Conservation (phyloP, 2,113 vertebrate genomes). For the Daphoenositta chrysoptera region DNA sequence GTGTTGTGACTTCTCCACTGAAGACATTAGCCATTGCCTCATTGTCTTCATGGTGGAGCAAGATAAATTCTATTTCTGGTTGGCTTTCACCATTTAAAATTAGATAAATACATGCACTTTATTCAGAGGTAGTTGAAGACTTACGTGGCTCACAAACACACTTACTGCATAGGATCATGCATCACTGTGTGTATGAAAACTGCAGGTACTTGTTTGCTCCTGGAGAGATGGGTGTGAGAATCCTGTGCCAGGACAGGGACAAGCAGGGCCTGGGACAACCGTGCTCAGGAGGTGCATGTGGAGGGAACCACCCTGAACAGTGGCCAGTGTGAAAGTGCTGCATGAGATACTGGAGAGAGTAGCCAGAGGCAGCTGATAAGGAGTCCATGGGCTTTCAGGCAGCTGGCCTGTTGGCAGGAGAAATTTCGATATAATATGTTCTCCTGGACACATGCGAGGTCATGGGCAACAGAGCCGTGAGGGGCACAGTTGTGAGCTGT, state of each 20-base stretch:
- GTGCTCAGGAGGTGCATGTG: rapidly evolving
- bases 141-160: background rate
- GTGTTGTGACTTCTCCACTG: background rate
- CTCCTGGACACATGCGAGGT: background rate
- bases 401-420: background rate
- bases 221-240: background rate
- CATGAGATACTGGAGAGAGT: background rate
- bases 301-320: background rate
- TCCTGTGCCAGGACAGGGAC: background rate
- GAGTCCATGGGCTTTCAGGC: background rate
- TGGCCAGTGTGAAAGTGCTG: background rate
- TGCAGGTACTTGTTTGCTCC: background rate
- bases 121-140: background rate
- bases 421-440: background rate
- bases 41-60: background rate
- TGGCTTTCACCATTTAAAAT: background rate
- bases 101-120: background rate
- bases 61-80: background rate
- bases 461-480: background rate
- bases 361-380: background rate
- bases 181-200: background rate
- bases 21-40: background rate
- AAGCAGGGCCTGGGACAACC: background rate
- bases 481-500: background rate
- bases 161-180: background rate